Percentiles rank a stretch among this genome's conserved stretches.
Evolutionary conservation across 2,797 vertebrate species (phyloP).

Genomic region (Ctenochaetus hawaiiensis): DNA sequence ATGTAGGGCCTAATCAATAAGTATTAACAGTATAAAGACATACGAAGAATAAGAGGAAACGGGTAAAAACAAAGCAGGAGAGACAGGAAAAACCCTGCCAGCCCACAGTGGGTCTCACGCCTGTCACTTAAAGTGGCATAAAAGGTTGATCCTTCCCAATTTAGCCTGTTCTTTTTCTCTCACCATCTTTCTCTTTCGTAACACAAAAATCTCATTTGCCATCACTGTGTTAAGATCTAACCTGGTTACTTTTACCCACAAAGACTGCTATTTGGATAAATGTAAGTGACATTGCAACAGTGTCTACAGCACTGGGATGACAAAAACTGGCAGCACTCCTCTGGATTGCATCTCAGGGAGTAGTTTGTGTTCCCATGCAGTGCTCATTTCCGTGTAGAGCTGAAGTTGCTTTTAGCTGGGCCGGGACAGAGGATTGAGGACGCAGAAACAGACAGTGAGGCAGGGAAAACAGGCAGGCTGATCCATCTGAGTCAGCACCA

Average conservation of each 20-base stretch:
- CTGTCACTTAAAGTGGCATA: constrained; percentile 33
- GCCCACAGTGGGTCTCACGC: constrained; percentile 2
- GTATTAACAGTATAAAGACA: constrained; percentile 38
- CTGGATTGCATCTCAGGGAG: constrained; percentile 31
- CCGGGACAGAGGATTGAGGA: constrained; percentile 46
- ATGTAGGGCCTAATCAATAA: constrained; percentile 38
- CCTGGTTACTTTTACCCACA: constrained; percentile 14
- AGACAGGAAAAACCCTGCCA: constrained; percentile 14
- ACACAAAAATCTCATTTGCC: constrained; percentile 19
- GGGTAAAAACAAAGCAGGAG: constrained; percentile 21
- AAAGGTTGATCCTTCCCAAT: constrained; percentile 30
- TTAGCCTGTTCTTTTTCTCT: constrained; percentile 22
- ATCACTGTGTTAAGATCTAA: constrained; percentile 18
- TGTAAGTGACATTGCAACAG: constrained; percentile 22
- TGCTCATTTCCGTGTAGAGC: constrained; percentile 30
- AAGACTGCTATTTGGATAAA: constrained; percentile 25
- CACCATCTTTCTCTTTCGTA: constrained; percentile 16
- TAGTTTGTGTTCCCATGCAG: constrained; percentile 32
- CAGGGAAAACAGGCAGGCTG: constrained; percentile 43
- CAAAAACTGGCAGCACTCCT: constrained; percentile 18
- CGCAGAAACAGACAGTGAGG: constrained; percentile 45
- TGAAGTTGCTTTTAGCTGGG: constrained; percentile 48
- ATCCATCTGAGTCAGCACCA: constrained; percentile 83
- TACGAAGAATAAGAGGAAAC: constrained; percentile 11
- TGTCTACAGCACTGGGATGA: not conserved